Percentiles rank a stretch among this genome's conserved stretches.
Evolutionary conservation across 2,888 invertebrate species (phyloP).

Genomic region (Aporophyla lueneburgensis): DNA sequence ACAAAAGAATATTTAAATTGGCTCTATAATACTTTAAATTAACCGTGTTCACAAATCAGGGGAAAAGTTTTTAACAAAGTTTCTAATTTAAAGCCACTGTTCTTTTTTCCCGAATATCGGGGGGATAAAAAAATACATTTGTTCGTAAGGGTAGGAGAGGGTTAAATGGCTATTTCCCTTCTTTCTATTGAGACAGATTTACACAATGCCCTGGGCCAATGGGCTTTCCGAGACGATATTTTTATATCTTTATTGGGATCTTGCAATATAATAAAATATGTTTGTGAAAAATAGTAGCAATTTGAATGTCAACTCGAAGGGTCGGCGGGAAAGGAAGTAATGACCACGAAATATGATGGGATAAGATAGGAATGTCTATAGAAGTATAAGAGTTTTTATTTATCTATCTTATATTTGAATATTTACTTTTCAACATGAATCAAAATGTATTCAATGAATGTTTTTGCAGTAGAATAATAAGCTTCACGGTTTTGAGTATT

Average conservation of each 20-base stretch:
- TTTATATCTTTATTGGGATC: slow-evolving; percentile 81
- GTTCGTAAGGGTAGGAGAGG: slow-evolving; percentile 77
- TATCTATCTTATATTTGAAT: slow-evolving; percentile 18
- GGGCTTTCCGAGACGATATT: slow-evolving; percentile 76
- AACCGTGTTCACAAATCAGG: slow-evolving; percentile 68
- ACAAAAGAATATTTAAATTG: slow-evolving; percentile 45
- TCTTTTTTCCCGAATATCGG: slow-evolving; percentile 69
- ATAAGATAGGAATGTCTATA: slow-evolving; percentile 46
- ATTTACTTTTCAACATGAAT: neutral
- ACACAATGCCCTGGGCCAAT: slow-evolving; percentile 79
- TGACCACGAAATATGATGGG: slow-evolving; percentile 59
- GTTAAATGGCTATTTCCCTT: slow-evolving; percentile 82
- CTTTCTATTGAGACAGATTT: slow-evolving; percentile 82
- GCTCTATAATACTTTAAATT: slow-evolving; percentile 58
- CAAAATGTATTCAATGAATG: too few relatives aligned
- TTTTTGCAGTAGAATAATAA: neutral
- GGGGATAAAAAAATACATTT: slow-evolving; percentile 77
- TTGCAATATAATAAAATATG: slow-evolving; percentile 76
- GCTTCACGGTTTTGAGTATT: too few relatives aligned
- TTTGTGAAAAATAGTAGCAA: slow-evolving; percentile 69
- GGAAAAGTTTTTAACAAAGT: slow-evolving; percentile 61
- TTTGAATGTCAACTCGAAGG: slow-evolving; percentile 66
- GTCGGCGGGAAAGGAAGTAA: slow-evolving; percentile 56
- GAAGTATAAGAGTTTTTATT: slow-evolving; percentile 30
- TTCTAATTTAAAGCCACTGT: slow-evolving; percentile 66